Evolutionary conservation across 2,888 invertebrate species (phyloP).

Genomic region (Cerceris ruficornis): DNA sequence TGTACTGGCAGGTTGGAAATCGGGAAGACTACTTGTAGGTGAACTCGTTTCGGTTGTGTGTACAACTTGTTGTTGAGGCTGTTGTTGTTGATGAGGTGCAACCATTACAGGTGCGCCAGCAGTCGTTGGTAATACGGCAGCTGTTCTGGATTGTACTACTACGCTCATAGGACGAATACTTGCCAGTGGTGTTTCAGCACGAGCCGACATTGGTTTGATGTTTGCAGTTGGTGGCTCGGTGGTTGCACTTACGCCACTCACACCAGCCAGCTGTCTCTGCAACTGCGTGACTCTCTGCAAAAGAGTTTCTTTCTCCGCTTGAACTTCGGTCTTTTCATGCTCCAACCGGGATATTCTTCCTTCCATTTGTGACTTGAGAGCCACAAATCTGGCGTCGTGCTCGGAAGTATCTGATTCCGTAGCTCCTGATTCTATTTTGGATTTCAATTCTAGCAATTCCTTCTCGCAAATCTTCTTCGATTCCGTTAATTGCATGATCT

Average conservation of each 20-base stretch:
- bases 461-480: conserved; percentile 84
- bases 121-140: conserved; percentile 91
- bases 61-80: conserved; percentile 84
- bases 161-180: conserved; percentile 95
- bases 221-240: conserved; percentile 92
- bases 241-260: conserved; percentile 83
- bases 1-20: conserved; percentile 93
- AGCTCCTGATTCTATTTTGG: conserved; percentile 71
- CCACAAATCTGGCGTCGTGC: conserved; percentile 82
- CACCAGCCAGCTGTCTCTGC: conserved; percentile 87
- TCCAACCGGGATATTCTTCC: conserved; percentile 87
- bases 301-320: conserved; percentile 87
- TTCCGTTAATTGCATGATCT: conserved; percentile 89
- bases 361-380: conserved; percentile 88
- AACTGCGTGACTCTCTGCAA: conserved; percentile 87
- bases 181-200: conserved; percentile 93
- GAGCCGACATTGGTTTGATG: conserved; percentile 96
- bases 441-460: conserved; percentile 75
- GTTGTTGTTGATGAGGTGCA: conserved; percentile 77
- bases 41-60: conserved; percentile 84
- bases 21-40: conserved; percentile 90
- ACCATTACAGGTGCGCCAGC: conserved; percentile 82
- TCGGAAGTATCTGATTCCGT: conserved; percentile 77
- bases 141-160: conserved; percentile 87
- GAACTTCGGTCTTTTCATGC: conserved; percentile 87